Evolutionary conservation across 2,113 vertebrate genomes (phyloP).

Genomic region (Mormyrus lacerda): DNA sequence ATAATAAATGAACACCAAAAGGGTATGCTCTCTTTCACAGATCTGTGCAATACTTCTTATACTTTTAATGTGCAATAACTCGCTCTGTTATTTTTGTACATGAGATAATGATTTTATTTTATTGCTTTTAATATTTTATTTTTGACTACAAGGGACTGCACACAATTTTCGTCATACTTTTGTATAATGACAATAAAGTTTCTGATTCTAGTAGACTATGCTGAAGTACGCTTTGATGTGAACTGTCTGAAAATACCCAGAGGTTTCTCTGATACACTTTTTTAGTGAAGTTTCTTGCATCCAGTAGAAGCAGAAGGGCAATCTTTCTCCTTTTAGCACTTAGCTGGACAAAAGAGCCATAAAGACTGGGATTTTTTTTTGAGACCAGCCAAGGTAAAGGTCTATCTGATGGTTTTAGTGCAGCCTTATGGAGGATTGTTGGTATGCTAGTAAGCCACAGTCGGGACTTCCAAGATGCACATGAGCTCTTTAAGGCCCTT

Average conservation of each 20-base stretch:
- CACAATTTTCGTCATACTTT: no score
- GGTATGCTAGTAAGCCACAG: not conserved
- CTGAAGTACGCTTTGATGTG: not conserved
- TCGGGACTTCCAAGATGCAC: not conserved
- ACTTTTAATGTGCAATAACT: no score
- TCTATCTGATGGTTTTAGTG: not conserved
- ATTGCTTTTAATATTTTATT: no score
- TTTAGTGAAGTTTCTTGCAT: not conserved
- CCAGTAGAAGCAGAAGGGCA: not conserved
- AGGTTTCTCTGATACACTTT: not conserved
- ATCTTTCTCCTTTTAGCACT: not conserved
- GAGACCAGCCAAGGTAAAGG: not conserved
- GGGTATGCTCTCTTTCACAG: no score
- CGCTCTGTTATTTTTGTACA: no score
- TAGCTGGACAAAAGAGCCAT: not conserved
- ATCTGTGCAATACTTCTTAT: no score
- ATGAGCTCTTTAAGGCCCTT: not conserved
- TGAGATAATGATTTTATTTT: no score
- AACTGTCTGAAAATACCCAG: not conserved
- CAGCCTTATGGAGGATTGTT: not conserved
- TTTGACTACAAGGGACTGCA: no score
- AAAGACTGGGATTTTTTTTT: not conserved
- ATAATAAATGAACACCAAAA: no score
- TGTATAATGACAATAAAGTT: no score
- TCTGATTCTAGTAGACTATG: not conserved